Percentiles rank a stretch among this genome's conserved stretches.
These are phyloP conservation scores for Drosophila neotestacea DNA, from an alignment of 2,888 invertebrate species.

Conservation along the genomic window DNA sequence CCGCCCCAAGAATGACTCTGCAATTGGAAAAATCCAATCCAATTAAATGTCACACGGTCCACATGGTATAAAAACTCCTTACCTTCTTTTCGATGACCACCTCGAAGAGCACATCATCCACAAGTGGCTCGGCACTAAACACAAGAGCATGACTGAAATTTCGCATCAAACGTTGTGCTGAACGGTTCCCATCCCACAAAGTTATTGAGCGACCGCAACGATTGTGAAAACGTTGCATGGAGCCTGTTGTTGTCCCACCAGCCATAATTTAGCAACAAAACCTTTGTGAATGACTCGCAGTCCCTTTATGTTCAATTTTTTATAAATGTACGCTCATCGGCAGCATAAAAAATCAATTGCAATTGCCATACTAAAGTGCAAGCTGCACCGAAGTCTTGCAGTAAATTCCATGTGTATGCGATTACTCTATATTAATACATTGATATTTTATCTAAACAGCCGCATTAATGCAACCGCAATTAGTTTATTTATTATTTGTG, in stretches of 20 bases:
- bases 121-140: constrained; percentile 91
- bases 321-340: constrained; percentile 2
- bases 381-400: constrained; percentile 19
- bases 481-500: neutral
- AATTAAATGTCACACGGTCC: neutral
- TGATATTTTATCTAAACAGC: neutral
- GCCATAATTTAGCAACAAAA: constrained; percentile 42
- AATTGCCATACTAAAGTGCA: constrained; percentile 17
- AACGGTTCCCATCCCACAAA: constrained; percentile 92
- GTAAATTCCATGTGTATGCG: neutral
- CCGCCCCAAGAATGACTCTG: constrained; percentile 93
- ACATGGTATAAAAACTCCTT: neutral
- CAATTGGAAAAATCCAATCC: constrained; percentile 33
- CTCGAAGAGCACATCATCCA: constrained; percentile 93
- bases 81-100: constrained; percentile 96
- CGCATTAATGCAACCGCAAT: neutral
- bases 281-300: neutral
- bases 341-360: constrained; percentile 20
- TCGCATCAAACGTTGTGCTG: constrained; percentile 91
- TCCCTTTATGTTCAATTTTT: constrained; percentile 3
- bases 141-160: constrained; percentile 96
- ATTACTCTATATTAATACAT: neutral
- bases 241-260: constrained; percentile 10
- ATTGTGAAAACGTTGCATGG: constrained; percentile 77
- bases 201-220: constrained; percentile 94